Evolutionary conservation across 64 coral and sea anemone genomes (phyloP), one percentile per base, ranked within the genome.

Genomic region (Orbicella faveolata): DNA sequence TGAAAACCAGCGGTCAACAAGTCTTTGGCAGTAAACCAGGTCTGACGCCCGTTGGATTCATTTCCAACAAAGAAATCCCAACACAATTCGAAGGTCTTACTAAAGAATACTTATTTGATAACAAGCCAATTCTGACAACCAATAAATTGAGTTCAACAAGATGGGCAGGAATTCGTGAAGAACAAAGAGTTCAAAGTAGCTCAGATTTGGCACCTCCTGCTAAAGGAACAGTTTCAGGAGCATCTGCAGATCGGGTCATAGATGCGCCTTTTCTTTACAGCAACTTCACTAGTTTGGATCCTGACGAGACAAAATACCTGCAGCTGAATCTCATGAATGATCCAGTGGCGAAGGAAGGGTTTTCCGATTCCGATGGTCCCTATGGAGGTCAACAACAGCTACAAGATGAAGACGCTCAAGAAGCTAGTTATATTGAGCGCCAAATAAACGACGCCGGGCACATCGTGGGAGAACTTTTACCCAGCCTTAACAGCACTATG

Each of bases 381-480:
- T 85, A 72, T 25, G 9, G 10, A 26, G 53, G 44, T 23, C 63
- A 66, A 67, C 36, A 83, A 35, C 62, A 83, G 62, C 62, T 85
- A 0, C 65, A 72, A 52, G 65, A 72, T 1, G 82, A 85, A 85
- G 82, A 85, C 52, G 36, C 19, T 11, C 52, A 72, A 26, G 82
- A 70, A 44, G 82, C 34, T 72, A 85, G 20, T 26, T 85, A 72
- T 68, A 39, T 85, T 85, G 82, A 85, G 30, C 82, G 72, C 11
- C 65, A 85, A 85, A 85, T 85, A 69, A 85, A 85, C 64, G 65
- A 72, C 21, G 82, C 65, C 26, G 64, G 82, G 52, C 64, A 73
- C 6, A 14, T 85, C 7, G 63, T 85, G 36, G 7, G 20, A 16
- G 64, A 85, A 6, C 2, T 72, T 11, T 41, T 85, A 48, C 82